These are phyloP conservation scores for Lasius platythorax DNA, from an alignment of 2,888 invertebrate genomes.

Conservation along the genomic window DNA sequence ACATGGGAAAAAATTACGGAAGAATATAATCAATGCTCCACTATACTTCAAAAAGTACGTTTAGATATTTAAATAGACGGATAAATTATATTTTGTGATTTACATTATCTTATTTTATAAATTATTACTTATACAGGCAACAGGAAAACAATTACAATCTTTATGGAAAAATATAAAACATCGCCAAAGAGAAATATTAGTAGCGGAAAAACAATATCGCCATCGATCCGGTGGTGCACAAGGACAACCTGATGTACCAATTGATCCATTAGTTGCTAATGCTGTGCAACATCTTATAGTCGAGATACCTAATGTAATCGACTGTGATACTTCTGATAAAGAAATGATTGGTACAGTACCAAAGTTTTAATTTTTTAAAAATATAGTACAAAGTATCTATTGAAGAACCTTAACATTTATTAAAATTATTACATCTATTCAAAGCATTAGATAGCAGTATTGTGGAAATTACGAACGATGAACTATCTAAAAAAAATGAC, in stretches of 20 bases:
- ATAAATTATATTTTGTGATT: neutral
- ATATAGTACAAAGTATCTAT: too few relatives aligned
- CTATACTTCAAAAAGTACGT: neutral
- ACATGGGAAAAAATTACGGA: neutral
- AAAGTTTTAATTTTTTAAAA: too few relatives aligned
- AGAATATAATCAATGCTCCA: neutral
- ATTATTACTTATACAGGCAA: neutral
- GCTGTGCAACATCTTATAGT: too few relatives aligned
- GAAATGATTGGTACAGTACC: too few relatives aligned
- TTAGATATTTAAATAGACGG: neutral
- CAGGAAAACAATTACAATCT: neutral
- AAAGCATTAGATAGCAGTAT: too few relatives aligned
- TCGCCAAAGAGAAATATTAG: neutral
- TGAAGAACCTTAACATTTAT: too few relatives aligned
- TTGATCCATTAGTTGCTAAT: neutral
- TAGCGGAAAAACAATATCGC: neutral
- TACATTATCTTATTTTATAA: neutral
- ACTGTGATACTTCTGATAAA: too few relatives aligned
- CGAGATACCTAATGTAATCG: too few relatives aligned
- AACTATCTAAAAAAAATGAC: too few relatives aligned
- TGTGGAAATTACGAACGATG: too few relatives aligned
- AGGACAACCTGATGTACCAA: neutral
- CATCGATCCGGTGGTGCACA: neutral
- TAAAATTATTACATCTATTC: too few relatives aligned
- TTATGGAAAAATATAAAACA: neutral